These are phyloP conservation scores for Tyria jacobaeae DNA, from an alignment of 2,888 invertebrate species.

Conservation along the genomic window DNA sequence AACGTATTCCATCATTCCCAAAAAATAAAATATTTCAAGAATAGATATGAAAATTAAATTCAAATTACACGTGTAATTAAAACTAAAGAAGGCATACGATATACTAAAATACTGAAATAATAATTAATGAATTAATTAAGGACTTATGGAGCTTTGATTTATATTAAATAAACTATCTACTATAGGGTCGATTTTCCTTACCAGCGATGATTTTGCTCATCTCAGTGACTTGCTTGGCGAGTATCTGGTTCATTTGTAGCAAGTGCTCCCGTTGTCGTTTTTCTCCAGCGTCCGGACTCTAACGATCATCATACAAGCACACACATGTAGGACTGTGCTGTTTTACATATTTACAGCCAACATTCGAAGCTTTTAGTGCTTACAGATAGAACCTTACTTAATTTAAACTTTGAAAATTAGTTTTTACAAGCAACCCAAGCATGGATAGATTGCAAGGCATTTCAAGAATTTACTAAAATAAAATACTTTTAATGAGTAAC, in stretches of 20 bases:
- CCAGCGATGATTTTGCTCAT: conserved; percentile 98
- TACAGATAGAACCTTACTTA: conserved; percentile 45
- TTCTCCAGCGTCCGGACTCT: conserved; percentile 93
- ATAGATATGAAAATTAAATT: neutral
- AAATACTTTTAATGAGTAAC: too few species aligned
- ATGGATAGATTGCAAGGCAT: neutral
- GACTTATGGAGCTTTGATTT: conserved; percentile 13
- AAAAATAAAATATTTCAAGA: neutral
- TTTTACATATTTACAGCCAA: conserved; percentile 78
- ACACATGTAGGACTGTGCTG: conserved; percentile 69
- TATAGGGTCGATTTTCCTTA: conserved; percentile 80
- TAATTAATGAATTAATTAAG: neutral
- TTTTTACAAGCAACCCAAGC: too few species aligned
- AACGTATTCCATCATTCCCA: conserved; percentile 13
- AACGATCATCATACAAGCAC: conserved; percentile 73
- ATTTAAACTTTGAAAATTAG: neutral
- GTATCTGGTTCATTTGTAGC: conserved; percentile 95
- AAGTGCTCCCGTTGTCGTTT: conserved; percentile 96
- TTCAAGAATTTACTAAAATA: too few species aligned
- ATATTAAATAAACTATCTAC: conserved; percentile 34
- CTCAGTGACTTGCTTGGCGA: conserved; percentile 97
- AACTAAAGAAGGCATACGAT: neutral
- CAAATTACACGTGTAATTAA: neutral
- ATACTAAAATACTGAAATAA: neutral
- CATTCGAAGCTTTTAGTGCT: conserved; percentile 71